Evolutionary conservation across 2,797 vertebrate genomes (phyloP), one percentile per base, ranked within the genome.

Genomic region (Mallotus villosus): DNA sequence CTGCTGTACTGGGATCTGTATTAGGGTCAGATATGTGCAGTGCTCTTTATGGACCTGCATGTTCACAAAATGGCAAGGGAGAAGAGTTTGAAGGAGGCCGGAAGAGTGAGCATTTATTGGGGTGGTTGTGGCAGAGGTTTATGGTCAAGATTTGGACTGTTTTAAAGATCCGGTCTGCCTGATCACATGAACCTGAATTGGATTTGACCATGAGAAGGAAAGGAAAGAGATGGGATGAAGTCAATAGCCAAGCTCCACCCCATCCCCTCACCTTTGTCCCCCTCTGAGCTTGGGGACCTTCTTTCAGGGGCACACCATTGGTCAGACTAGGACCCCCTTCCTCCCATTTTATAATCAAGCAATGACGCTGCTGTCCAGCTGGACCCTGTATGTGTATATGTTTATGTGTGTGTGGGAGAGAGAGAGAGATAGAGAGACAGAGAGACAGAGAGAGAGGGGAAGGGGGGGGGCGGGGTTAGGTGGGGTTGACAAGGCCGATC

Each of bases 231-330:
- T 4, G 6, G 8, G 19, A 8, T n/a, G 19, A 71, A 80, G 81
- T 85, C 81, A 77, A 81, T 81, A 87, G 69, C 60, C 53, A 82
- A 80, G 68, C 72, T 78, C 67, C 75, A 24, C 72, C 74, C 67
- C 27, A 70, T 57, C 66, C 55, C 73, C 79, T 81, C 73, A 85
- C 84, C 81, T 87, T 79, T 82, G 81, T 24, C 84, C 77, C 70
- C 22, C n/a, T 59, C 51, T 78, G 34, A 55, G 62, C 72, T 73
- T 65, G 11, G 51, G 51, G 60, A 66, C 11, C 41, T 46, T 46
- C 41, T 46, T 46, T 3, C 41, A 67, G 78, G 65, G 63, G 61
- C n/a, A 68, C 62, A 46, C 70, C 19, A 34, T 74, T 74, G 67
- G 66, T 68, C 27, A 77, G 70, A 75, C 2, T 6, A 53, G 67